Percentiles rank a stretch among this genome's conserved stretches.
phyloP scores from a whole-genome alignment of 2,888 invertebrate genomes.

The Argyresthia goedartella region DNA sequence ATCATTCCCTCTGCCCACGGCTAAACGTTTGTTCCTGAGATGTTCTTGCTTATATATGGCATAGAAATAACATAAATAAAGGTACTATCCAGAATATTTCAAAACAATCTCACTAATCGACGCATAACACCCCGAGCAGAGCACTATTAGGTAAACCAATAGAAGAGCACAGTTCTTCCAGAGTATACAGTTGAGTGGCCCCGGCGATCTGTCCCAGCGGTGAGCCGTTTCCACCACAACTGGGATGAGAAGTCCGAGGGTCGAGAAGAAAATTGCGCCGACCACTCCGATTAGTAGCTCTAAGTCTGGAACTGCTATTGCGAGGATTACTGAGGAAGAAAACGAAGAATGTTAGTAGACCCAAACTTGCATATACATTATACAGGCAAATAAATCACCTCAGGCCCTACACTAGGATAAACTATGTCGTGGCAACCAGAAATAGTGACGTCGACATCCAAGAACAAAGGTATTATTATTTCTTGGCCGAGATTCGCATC shows the following conservation, averaged over 20 bases:
- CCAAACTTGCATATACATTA: too few relatives aligned
- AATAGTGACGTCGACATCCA: too few relatives aligned
- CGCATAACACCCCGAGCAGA: slow-evolving; percentile 13
- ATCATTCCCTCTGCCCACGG: too few relatives aligned
- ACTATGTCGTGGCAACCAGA: too few relatives aligned
- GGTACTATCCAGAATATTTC: neutral
- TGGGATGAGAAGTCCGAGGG: slow-evolving; percentile 76
- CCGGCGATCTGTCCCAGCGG: slow-evolving; percentile 70
- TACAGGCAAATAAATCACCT: too few relatives aligned
- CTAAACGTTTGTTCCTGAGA: too few relatives aligned
- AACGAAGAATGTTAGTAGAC: neutral
- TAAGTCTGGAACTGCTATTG: slow-evolving; percentile 78
- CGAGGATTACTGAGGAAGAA: slow-evolving; percentile 69
- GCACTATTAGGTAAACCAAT: slow-evolving; percentile 11
- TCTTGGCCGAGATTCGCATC: too few relatives aligned
- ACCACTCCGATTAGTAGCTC: slow-evolving; percentile 85
- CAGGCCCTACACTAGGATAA: too few relatives aligned
- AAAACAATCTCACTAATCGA: slow-evolving; percentile 9
- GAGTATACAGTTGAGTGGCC: slow-evolving; percentile 69
- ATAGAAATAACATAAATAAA: neutral
- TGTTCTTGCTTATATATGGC: too few relatives aligned
- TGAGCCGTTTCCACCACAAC: slow-evolving; percentile 75
- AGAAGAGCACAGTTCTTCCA: slow-evolving; percentile 61
- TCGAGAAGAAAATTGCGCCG: slow-evolving; percentile 76
- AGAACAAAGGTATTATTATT: too few relatives aligned